A percentile compares a stretch with the other conserved stretches of the same genome.
phyloP scores from a whole-genome alignment of 2,113 vertebrate genomes.

The Chinchilla lanigera region DNA sequence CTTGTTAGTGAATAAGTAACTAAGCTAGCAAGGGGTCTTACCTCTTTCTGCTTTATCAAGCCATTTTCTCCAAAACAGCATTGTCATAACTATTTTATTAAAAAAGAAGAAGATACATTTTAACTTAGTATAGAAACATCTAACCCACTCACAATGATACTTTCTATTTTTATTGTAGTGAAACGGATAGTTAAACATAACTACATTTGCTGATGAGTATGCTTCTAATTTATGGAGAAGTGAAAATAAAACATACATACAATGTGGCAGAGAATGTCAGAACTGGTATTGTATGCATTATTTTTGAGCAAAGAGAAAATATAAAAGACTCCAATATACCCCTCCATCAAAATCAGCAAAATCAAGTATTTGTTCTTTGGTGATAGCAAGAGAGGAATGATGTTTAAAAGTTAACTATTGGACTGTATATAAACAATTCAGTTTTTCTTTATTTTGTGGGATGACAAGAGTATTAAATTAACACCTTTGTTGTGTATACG shows the following conservation, averaged over 20 bases:
- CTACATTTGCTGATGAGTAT: slow-evolving; percentile 52
- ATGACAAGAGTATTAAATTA: background rate
- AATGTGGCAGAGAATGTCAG: slow-evolving; percentile 72
- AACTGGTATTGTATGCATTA: slow-evolving; percentile 35
- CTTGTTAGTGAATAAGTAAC: background rate
- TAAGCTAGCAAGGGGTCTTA: background rate
- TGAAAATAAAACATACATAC: slow-evolving; percentile 60
- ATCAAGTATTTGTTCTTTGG: background rate
- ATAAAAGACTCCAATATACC: background rate
- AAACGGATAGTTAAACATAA: slow-evolving; percentile 5
- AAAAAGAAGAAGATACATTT: background rate
- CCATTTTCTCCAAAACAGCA: fast-evolving
- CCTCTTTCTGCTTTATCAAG: background rate
- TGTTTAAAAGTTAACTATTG: background rate
- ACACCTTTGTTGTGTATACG: slow-evolving; percentile 11
- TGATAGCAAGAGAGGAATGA: background rate
- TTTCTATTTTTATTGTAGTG: background rate
- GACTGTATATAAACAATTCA: background rate
- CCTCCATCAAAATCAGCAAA: background rate
- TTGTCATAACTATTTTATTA: background rate
- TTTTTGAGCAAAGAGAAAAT: slow-evolving; percentile 2
- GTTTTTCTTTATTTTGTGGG: slow-evolving; percentile 51
- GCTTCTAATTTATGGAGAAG: slow-evolving; percentile 71
- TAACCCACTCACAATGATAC: background rate
- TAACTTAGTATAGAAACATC: background rate